Evolutionary conservation across 1,140 invertebrate genomes (phyloP).

Genomic region (Heliconius hermathena): DNA sequence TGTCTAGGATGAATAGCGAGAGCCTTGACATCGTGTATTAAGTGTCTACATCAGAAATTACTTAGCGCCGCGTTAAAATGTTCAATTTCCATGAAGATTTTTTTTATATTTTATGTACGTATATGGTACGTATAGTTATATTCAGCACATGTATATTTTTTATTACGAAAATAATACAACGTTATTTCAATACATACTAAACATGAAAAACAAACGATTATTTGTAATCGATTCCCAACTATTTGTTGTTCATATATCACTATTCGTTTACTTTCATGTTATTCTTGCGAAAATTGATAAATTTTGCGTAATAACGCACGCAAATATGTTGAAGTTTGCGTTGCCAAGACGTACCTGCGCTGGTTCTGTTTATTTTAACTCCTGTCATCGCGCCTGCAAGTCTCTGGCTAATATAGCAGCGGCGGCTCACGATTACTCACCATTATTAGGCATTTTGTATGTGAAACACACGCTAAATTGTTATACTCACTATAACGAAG

Average conservation of each 20-base stretch:
- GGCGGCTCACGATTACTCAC: conserved; percentile 42
- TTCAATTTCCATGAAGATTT: neutral
- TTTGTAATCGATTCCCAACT: neutral
- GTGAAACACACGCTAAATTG: conserved; percentile 58
- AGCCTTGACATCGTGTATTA: conserved; percentile 34
- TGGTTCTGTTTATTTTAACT: conserved; percentile 36
- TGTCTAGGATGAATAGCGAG: conserved; percentile 17
- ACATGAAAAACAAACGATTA: neutral
- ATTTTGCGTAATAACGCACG: conserved; percentile 27
- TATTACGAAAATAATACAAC: neutral
- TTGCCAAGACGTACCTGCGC: conserved; percentile 31
- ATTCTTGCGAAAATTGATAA: conserved; percentile 18
- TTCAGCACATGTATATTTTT: neutral
- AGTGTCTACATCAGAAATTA: conserved; percentile 22
- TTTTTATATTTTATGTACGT: neutral
- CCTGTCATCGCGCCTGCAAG: conserved; percentile 49
- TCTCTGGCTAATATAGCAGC: conserved; percentile 56
- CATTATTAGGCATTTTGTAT: conserved; percentile 67
- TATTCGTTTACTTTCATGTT: conserved; percentile 16
- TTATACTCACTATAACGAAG: conserved; percentile 46
- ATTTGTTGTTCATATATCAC: neutral
- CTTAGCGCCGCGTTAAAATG: conserved; percentile 1
- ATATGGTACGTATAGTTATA: neutral
- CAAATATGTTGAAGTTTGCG: conserved; percentile 31
- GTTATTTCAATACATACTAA: neutral